Conservation (phyloP, 2,888 invertebrate genomes). For the Dicycla oo region DNA sequence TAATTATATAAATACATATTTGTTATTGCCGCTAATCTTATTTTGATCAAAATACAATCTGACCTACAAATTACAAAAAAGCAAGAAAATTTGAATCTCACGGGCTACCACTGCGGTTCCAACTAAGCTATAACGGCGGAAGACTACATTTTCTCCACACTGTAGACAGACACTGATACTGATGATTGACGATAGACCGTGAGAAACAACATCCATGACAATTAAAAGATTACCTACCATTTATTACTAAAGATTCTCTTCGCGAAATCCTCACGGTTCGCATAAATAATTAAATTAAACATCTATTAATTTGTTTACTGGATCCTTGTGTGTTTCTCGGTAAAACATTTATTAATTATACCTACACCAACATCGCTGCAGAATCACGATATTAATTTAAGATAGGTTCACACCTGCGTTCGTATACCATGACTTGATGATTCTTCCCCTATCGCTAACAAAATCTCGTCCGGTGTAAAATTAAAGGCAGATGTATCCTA, state of each 20-base stretch:
- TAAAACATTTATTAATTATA: slow-evolving; percentile 50
- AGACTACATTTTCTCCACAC: slow-evolving; percentile 21
- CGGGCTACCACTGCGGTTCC: no score
- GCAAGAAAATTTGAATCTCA: no score
- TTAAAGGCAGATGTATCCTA: slow-evolving; percentile 53
- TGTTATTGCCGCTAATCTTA: no score
- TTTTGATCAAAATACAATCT: no score
- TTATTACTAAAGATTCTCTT: slow-evolving; percentile 34
- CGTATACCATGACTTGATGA: slow-evolving; percentile 43
- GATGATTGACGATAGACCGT: slow-evolving; percentile 38
- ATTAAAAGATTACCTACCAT: slow-evolving; percentile 44
- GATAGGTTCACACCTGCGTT: slow-evolving; percentile 51
- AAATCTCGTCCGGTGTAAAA: slow-evolving; percentile 42
- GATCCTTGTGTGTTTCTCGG: slow-evolving; percentile 59
- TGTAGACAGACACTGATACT: slow-evolving; percentile 22
- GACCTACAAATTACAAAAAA: no score
- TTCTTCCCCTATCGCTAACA: slow-evolving; percentile 36
- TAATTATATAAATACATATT: no score
- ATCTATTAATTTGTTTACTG: slow-evolving; percentile 51
- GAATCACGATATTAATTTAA: slow-evolving; percentile 49
- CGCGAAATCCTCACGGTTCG: slow-evolving; percentile 45
- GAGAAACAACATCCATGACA: slow-evolving; percentile 42
- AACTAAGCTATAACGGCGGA: slow-evolving; percentile 8
- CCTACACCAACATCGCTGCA: slow-evolving; percentile 20
- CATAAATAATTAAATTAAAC: slow-evolving; percentile 57